phyloP scores from a whole-genome alignment of 2,113 vertebrate species.

The Leptocoma aspasia region DNA sequence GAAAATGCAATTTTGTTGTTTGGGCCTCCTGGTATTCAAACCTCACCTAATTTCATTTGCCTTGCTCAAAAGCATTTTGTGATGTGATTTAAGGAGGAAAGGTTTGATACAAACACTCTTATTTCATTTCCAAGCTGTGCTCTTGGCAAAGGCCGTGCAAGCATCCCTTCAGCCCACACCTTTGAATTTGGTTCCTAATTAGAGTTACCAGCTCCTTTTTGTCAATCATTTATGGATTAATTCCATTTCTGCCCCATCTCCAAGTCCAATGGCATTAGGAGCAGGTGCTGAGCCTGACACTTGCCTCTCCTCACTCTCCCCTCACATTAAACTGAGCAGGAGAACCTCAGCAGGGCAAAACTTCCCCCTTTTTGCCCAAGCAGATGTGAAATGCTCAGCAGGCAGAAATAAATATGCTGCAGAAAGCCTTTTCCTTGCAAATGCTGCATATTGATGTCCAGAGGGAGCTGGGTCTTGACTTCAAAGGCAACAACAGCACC shows the following conservation, averaged over 20 bases:
- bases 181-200: neutral
- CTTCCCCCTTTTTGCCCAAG: neutral
- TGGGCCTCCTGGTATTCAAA: constrained; percentile 26
- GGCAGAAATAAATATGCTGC: neutral
- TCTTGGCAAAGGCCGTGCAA: neutral
- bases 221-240: constrained; percentile 5
- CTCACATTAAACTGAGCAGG: neutral
- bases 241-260: neutral
- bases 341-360: neutral
- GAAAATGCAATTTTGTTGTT: constrained; percentile 45
- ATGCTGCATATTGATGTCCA: neutral
- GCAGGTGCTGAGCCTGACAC: neutral
- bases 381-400: neutral
- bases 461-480: neutral
- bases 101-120: constrained; percentile 14
- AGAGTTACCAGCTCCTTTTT: neutral
- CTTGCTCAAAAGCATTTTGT: constrained; percentile 22
- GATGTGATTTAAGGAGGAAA: constrained; percentile 20
- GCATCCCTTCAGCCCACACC: neutral
- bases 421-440: neutral
- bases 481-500: neutral
- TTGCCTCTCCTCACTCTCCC: neutral
- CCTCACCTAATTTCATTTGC: constrained; percentile 34
- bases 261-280: neutral
- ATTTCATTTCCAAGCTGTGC: constrained; percentile 35